Conservation (phyloP, 1,140 invertebrate species). For the Dendroctonus valens region DNA sequence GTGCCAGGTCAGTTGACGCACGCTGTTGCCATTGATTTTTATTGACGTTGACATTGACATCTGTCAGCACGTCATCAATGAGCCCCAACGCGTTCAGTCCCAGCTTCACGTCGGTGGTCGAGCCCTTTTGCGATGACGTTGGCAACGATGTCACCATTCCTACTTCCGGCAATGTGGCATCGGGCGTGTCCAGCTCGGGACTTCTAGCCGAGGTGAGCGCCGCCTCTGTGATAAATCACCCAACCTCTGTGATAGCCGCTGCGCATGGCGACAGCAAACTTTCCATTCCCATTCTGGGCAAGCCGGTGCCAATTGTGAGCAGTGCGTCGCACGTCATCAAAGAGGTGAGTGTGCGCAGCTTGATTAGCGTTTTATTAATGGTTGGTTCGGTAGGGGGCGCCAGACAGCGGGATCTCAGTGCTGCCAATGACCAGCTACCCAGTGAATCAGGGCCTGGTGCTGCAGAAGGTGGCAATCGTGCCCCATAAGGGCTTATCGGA, state of each 20-base stretch:
- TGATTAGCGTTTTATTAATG: no score
- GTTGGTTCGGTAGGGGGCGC: constrained; percentile 23
- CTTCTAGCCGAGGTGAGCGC: constrained; percentile 26
- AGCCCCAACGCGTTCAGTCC: constrained; percentile 23
- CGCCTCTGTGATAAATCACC: constrained; percentile 39
- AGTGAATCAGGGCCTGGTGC: constrained; percentile 44
- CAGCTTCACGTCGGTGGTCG: neutral
- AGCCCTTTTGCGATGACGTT: neutral
- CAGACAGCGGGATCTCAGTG: constrained; percentile 45
- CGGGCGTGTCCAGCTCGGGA: neutral
- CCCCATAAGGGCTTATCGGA: constrained; percentile 44
- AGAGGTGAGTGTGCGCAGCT: constrained; percentile 37
- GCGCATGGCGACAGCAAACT: constrained; percentile 36
- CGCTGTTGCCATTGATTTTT: no score
- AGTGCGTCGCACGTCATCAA: constrained; percentile 30
- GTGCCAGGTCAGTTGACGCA: constrained; percentile 1
- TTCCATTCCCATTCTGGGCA: constrained; percentile 39
- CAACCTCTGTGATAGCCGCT: constrained; percentile 30
- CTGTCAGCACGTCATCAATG: neutral
- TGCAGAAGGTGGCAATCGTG: constrained; percentile 46
- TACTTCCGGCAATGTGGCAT: neutral
- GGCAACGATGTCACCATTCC: constrained; percentile 8
- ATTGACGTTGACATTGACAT: no score
- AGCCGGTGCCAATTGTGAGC: constrained; percentile 35
- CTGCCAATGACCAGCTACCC: constrained; percentile 43